Base-by-base conservation (phyloP, 2,797 vertebrate genomes). In the Morus bassanus region DNA sequence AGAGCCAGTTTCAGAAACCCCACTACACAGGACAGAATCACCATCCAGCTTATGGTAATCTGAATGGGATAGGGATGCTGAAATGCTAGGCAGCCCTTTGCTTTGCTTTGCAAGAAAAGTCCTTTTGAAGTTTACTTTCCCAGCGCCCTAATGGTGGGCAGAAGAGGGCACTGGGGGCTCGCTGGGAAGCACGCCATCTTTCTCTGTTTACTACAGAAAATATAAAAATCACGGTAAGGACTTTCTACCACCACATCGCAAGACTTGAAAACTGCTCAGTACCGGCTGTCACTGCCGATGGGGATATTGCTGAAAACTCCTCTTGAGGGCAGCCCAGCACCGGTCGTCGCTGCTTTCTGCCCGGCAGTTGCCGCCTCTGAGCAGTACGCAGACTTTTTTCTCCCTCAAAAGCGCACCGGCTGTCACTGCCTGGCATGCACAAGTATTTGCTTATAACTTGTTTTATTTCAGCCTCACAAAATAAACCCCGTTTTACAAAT, bases 191-290 rank as follows among this genome's bases (percentile, higher is more conserved):
- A 0, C 4, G 1, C 5, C 2, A 2, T 11, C 57, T 14, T 31
- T 10, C 43, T 24, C 37, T 2, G 5, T 17, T 46, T 13, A 0
- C 63, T 43, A 0, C 25, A 15, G 35, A 13, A 69, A 12, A 27
- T 2, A 4, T 0, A 1, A 2, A 21, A 35, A 2, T 5, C 2
- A 1, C 37, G 3, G 18, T 1, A 2, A 56, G 30, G 8, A 4
- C 18, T 39, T 75, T 6, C 17, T 31, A 14, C 30, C 41, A 14
- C 13, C 17, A 1, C 46, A 15, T 19, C 7, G 3, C 28, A 10
- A 33, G 37, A 12, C 46, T 21, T 18, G 28, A 28, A 18, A 35
- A 8, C 46, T 4, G 39, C 45, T 43, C 22, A 0, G 39, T 7
- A 2, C 10, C 4, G 7, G 13, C 50, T 16, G 31, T 22, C 8